These are phyloP conservation scores for Tortricodes alternella DNA, from an alignment of 2,888 invertebrate genomes.

Conservation along the genomic window DNA sequence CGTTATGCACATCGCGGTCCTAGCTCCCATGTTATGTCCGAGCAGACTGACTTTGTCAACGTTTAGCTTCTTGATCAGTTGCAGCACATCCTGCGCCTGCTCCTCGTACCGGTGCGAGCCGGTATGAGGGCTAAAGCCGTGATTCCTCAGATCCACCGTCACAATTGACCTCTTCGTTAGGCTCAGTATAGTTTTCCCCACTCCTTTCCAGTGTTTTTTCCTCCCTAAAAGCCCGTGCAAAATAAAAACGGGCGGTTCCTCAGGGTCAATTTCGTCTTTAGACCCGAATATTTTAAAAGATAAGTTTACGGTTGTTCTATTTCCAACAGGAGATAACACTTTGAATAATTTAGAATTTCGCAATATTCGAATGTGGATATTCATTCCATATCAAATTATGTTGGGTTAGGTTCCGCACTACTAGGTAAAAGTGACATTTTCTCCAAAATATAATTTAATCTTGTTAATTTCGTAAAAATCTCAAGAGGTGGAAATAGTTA, in stretches of 20 bases:
- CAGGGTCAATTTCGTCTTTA: conserved; percentile 40
- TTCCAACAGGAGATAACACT: conserved; percentile 1
- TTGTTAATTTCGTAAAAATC: too few species aligned
- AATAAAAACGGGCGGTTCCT: conserved; percentile 68
- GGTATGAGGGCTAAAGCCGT: conserved; percentile 94
- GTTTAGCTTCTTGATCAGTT: conserved; percentile 83
- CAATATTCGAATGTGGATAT: not conserved
- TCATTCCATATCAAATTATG: not conserved
- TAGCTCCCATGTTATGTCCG: conserved; percentile 97
- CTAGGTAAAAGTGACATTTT: too few species aligned
- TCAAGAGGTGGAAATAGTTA: too few species aligned
- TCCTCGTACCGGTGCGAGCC: conserved; percentile 87
- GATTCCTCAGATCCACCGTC: conserved; percentile 95
- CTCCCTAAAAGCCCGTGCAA: conserved; percentile 94
- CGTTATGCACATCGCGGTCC: conserved; percentile 91
- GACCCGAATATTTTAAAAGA: conserved; percentile 64
- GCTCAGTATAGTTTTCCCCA: conserved; percentile 87
- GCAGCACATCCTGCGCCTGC: conserved; percentile 88
- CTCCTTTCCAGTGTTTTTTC: conserved; percentile 92
- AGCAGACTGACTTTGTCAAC: conserved; percentile 85
- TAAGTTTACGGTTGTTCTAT: conserved; percentile 49
- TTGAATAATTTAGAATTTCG: not conserved
- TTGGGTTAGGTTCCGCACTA: too few species aligned
- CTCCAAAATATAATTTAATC: too few species aligned
- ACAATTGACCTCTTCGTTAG: conserved; percentile 89